Evolutionary conservation across 2,797 vertebrate species (phyloP).

Genomic region (Sebastiscus tertius): DNA sequence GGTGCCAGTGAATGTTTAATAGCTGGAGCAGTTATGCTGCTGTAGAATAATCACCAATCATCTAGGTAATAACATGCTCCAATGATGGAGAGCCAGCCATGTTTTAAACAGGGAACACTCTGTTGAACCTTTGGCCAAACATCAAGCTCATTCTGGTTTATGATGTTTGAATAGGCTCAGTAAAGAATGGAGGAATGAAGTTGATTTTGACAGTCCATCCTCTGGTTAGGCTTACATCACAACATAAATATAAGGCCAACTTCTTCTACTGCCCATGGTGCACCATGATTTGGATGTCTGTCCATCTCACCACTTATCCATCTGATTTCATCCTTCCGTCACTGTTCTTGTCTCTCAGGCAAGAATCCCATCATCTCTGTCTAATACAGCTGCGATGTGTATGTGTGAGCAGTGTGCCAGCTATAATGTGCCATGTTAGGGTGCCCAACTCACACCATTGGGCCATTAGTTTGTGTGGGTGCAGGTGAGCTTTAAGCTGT

Average conservation of each 20-base stretch:
- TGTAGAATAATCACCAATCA: constrained; percentile 10
- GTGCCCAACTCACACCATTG: neutral
- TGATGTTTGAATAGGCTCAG: constrained; percentile 22
- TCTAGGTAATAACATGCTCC: neutral
- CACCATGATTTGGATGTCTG: constrained; percentile 55
- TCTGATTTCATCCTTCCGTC: constrained; percentile 24
- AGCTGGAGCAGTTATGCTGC: neutral
- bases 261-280: constrained; percentile 20
- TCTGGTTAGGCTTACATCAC: neutral
- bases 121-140: constrained; percentile 21
- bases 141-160: constrained; percentile 31
- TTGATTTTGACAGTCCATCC: neutral
- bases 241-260: neutral
- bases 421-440: constrained; percentile 9
- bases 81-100: neutral
- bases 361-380: constrained; percentile 7
- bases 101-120: constrained; percentile 1
- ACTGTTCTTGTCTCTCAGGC: constrained; percentile 4
- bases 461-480: constrained; percentile 1
- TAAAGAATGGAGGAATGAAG: neutral
- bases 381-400: constrained; percentile 11
- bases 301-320: constrained; percentile 9
- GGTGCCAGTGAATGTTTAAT: neutral
- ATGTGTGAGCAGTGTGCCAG: constrained; percentile 24
- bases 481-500: constrained; percentile 6